Percentiles rank a stretch among this genome's conserved stretches.
Conservation (phyloP, 1,140 invertebrate species). For the Neocloeon triangulifer region DNA sequence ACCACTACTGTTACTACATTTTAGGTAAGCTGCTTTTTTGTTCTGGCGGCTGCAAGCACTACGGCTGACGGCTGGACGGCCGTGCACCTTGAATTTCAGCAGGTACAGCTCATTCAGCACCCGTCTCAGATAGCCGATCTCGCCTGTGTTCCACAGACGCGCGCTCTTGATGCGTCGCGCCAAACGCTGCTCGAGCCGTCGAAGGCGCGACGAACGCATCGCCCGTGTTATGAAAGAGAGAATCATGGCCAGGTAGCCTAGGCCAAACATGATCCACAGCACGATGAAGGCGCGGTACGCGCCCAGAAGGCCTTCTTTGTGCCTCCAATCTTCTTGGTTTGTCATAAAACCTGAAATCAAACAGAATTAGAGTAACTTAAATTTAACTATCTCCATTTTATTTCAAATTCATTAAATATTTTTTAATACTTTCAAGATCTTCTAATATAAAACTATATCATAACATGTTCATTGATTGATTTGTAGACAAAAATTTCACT, state of each 20-base stretch:
- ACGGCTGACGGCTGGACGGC: background rate
- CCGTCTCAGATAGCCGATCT: constrained; percentile 43
- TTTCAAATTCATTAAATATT: no score
- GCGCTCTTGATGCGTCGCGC: constrained; percentile 40
- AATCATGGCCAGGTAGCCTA: constrained; percentile 80
- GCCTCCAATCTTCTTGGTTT: background rate
- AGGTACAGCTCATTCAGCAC: constrained; percentile 56
- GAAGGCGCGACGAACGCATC: constrained; percentile 48
- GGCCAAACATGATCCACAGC: constrained; percentile 67
- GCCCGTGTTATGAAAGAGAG: constrained; percentile 61
- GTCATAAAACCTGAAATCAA: background rate
- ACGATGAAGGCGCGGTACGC: constrained; percentile 50
- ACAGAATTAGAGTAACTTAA: no score
- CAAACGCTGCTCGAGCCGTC: constrained; percentile 47
- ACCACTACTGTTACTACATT: no score
- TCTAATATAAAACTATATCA: no score
- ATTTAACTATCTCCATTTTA: no score
- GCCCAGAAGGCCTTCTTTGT: constrained; percentile 11
- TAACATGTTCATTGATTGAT: no score
- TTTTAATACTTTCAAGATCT: no score
- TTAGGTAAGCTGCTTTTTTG: constrained; percentile 1
- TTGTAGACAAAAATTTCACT: no score
- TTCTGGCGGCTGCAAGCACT: constrained; percentile 5
- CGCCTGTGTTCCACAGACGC: constrained; percentile 52
- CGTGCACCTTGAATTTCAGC: constrained; percentile 46